These are phyloP conservation scores for Geotrypetes seraphini DNA, from an alignment of 2,797 vertebrate species.

Conservation along the genomic window DNA sequence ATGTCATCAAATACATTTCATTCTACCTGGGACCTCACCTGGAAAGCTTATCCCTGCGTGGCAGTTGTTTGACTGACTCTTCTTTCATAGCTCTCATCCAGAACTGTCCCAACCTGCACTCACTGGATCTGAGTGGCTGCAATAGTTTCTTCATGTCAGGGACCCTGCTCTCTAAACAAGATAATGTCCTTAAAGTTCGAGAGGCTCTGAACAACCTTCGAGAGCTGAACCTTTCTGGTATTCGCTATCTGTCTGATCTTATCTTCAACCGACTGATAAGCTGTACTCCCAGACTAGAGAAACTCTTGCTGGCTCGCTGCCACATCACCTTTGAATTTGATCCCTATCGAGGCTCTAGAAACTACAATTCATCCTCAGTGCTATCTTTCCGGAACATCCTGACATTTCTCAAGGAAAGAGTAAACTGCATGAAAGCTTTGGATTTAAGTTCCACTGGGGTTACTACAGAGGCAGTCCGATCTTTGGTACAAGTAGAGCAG, in stretches of 20 bases:
- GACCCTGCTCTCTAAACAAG: slow-evolving; percentile 52
- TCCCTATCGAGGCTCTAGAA: slow-evolving; percentile 38
- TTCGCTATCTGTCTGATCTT: slow-evolving; percentile 63
- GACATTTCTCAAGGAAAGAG: slow-evolving; percentile 49
- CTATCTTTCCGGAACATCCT: slow-evolving; percentile 64
- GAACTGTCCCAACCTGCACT: slow-evolving; percentile 52
- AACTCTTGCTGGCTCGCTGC: slow-evolving; percentile 65
- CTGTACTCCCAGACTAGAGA: slow-evolving; percentile 52
- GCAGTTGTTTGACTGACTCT: slow-evolving; percentile 56
- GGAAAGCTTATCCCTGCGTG: slow-evolving; percentile 51
- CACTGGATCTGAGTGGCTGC: slow-evolving; percentile 59
- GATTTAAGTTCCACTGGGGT: slow-evolving; percentile 70
- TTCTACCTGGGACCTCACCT: slow-evolving; percentile 45
- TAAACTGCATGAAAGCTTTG: slow-evolving; percentile 40
- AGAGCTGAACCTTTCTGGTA: slow-evolving; percentile 56
- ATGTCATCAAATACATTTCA: slow-evolving; percentile 45
- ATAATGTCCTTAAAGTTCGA: slow-evolving; percentile 44
- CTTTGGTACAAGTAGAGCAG: slow-evolving; percentile 50
- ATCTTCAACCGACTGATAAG: slow-evolving; percentile 66
- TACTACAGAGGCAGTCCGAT: slow-evolving; percentile 53
- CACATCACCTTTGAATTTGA: slow-evolving; percentile 67
- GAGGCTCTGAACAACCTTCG: slow-evolving; percentile 38
- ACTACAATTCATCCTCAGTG: slow-evolving; percentile 45
- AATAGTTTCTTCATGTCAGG: slow-evolving; percentile 66
- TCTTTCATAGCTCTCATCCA: slow-evolving; percentile 51